A percentile compares a stretch with the other conserved stretches of the same genome.
phyloP scores from a whole-genome alignment of 2,113 vertebrate species.

The Micronycteris hirsuta region DNA sequence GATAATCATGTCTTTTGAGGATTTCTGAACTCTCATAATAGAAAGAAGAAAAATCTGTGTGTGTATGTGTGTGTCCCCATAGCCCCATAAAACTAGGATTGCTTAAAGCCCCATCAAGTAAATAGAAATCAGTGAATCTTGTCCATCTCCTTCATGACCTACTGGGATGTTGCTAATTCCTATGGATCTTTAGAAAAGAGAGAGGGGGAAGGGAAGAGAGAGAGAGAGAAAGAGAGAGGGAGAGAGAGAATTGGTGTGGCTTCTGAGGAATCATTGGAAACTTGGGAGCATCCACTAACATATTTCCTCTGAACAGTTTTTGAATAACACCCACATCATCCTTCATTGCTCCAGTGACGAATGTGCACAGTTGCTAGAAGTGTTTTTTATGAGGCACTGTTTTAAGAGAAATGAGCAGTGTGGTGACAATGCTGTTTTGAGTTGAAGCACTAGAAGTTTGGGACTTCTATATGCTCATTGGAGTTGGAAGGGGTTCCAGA shows the following conservation, averaged over 20 bases:
- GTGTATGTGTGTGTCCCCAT: neutral
- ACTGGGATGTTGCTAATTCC: neutral
- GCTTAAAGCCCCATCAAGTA: neutral
- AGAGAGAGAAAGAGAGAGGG: neutral
- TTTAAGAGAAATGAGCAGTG: neutral
- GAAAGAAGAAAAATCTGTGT: neutral
- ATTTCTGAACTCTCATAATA: neutral
- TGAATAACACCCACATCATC: neutral
- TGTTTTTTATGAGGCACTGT: conserved; percentile 2
- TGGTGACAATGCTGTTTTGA: neutral
- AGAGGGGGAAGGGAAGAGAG: neutral
- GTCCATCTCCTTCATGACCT: neutral
- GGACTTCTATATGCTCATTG: neutral
- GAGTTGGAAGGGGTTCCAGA: neutral
- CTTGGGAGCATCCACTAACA: neutral
- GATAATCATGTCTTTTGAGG: neutral
- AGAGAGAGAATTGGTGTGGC: neutral
- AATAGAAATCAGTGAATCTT: neutral
- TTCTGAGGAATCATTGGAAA: neutral
- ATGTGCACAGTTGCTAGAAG: neutral
- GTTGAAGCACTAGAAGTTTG: neutral
- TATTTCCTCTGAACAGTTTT: neutral
- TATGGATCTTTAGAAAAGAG: neutral
- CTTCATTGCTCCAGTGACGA: neutral
- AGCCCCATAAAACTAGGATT: neutral